Percentiles rank a stretch among this genome's conserved stretches.
Evolutionary conservation across 2,888 invertebrate genomes (phyloP).

Genomic region (Leptopterna dolabrata): DNA sequence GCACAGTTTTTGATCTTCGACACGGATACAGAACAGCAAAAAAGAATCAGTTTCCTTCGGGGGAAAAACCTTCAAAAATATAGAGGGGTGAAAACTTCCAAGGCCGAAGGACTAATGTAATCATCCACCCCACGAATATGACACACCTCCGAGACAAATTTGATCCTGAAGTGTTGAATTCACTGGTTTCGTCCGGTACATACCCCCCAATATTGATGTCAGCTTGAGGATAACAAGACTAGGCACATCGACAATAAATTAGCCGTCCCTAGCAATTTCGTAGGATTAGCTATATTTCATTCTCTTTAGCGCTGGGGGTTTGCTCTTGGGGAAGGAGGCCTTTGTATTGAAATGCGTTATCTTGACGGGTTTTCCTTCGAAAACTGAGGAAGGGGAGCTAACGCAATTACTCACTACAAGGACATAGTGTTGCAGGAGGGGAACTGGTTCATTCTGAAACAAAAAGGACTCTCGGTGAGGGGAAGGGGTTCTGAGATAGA

Average conservation of each 20-base stretch:
- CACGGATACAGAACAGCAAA: too few species aligned
- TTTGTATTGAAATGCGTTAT: conserved; percentile 36
- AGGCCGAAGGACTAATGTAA: too few species aligned
- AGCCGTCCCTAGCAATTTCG: conserved; percentile 5
- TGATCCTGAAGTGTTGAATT: neutral
- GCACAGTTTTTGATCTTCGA: too few species aligned
- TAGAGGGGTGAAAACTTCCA: too few species aligned
- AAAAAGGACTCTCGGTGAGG: too few species aligned
- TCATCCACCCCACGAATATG: neutral
- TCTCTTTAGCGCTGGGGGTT: conserved; percentile 23
- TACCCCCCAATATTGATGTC: neutral
- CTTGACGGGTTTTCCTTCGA: conserved; percentile 23
- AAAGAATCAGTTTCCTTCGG: too few species aligned
- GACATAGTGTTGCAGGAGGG: conserved; percentile 19
- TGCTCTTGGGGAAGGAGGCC: neutral
- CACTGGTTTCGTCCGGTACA: neutral
- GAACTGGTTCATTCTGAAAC: neutral
- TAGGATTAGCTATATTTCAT: conserved; percentile 16
- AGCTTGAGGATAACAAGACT: neutral
- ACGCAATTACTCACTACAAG: conserved; percentile 15
- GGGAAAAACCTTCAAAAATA: too few species aligned
- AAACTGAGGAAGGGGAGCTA: neutral
- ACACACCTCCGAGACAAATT: neutral
- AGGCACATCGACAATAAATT: neutral
- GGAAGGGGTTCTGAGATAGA: neutral